Evolutionary conservation across 2,888 invertebrate species (phyloP).

Genomic region (Xanthia icteritia): DNA sequence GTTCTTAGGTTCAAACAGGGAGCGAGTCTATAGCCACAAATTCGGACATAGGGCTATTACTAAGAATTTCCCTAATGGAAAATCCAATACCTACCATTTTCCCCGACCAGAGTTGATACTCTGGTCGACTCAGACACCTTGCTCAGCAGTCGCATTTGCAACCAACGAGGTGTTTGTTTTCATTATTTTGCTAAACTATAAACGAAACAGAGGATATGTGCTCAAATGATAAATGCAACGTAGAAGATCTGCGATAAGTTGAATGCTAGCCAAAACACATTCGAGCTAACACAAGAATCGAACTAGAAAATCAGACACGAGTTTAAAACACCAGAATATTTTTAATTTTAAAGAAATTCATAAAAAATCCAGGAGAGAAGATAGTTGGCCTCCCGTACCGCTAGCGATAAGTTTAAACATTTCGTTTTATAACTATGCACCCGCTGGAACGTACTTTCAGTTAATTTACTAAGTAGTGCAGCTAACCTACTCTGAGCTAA

Average conservation of each 20-base stretch:
- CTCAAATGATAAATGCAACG: slow-evolving; percentile 43
- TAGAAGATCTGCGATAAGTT: slow-evolving; percentile 27
- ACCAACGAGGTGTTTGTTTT: not conserved
- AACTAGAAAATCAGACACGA: slow-evolving; percentile 11
- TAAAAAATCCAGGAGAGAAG: slow-evolving; percentile 33
- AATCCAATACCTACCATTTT: not conserved
- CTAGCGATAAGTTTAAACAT: slow-evolving; percentile 48
- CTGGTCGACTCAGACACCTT: not conserved
- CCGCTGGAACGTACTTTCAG: slow-evolving; percentile 43
- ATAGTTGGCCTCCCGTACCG: slow-evolving; percentile 28
- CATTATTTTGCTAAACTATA: not conserved
- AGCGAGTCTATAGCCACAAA: not conserved
- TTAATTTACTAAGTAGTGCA: slow-evolving; percentile 63
- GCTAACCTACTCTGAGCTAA: slow-evolving; percentile 31
- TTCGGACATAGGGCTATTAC: not conserved
- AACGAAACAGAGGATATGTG: slow-evolving; percentile 24
- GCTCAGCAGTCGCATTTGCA: not conserved
- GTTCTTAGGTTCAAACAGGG: too few relatives aligned
- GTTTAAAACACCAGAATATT: slow-evolving; percentile 34
- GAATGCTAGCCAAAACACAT: slow-evolving; percentile 45
- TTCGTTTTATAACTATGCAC: slow-evolving; percentile 55
- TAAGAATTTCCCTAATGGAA: not conserved
- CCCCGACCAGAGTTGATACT: too few relatives aligned
- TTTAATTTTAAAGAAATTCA: slow-evolving; percentile 48
- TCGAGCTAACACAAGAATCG: slow-evolving; percentile 29